Evolutionary conservation across 2,797 vertebrate genomes (phyloP).

Genomic region (Momotus momota): DNA sequence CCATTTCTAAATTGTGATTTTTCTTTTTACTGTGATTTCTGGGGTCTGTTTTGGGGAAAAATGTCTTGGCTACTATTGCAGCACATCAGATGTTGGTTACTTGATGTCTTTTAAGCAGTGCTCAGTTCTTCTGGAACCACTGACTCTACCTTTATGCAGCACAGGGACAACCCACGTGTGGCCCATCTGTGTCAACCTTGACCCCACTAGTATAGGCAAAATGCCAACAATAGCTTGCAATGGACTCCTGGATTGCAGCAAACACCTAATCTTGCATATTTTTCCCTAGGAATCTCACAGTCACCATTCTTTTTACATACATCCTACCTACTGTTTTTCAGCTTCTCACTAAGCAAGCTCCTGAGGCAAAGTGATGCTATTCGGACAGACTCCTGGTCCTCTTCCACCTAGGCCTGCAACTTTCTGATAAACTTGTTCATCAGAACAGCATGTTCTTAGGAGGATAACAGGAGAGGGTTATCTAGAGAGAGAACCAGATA

Average conservation of each 20-base stretch:
- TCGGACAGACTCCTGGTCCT: not conserved
- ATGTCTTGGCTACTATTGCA: not conserved
- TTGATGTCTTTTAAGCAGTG: not conserved
- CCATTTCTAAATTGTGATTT: conserved; percentile 10
- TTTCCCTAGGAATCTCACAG: not conserved
- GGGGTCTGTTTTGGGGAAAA: conserved; percentile 4
- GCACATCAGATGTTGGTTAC: not conserved
- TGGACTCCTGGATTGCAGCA: not conserved
- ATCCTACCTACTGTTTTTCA: not conserved
- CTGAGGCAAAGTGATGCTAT: not conserved
- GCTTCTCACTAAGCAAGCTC: not conserved
- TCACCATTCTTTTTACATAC: rapidly evolving
- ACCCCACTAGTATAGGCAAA: not conserved
- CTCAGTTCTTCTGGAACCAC: not conserved
- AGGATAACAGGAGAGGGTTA: not conserved
- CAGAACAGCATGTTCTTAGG: not conserved
- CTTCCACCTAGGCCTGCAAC: not conserved
- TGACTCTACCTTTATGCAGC: not conserved
- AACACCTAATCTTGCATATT: not conserved
- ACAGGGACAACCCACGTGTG: not conserved
- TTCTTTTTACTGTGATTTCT: conserved; percentile 14
- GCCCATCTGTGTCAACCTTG: not conserved
- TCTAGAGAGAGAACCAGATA: not conserved
- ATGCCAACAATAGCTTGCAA: not conserved
- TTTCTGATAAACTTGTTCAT: not conserved